A percentile compares a stretch with the other conserved stretches of the same genome.
Evolutionary conservation across 2,113 vertebrate species (phyloP).

Genomic region (Mionectes macconnelli): DNA sequence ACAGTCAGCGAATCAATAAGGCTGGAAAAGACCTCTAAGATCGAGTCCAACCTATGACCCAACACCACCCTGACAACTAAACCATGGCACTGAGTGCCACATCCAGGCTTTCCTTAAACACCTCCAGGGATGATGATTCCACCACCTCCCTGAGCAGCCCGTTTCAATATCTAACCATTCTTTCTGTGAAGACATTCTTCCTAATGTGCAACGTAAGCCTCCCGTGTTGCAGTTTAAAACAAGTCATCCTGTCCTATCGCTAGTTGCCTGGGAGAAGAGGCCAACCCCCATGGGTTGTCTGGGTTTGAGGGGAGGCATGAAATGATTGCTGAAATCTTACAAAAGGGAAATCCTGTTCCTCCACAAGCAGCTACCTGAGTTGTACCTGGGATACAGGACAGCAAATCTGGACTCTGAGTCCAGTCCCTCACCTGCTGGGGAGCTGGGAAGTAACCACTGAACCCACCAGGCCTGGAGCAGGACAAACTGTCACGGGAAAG

Average conservation of each 20-base stretch:
- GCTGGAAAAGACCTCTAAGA: not conserved
- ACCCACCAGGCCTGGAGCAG: rapidly evolving
- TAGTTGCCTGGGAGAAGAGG: not conserved
- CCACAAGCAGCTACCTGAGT: no score
- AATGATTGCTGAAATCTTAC: not conserved
- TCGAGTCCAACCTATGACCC: not conserved
- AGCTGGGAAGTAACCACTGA: not conserved
- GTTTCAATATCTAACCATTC: not conserved
- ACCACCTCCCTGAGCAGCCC: not conserved
- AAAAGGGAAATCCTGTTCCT: not conserved
- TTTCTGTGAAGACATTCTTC: not conserved
- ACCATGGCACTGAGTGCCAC: not conserved
- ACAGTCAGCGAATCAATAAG: not conserved
- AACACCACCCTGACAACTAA: not conserved
- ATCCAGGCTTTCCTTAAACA: not conserved
- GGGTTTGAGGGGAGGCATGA: not conserved
- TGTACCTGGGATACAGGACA: no score
- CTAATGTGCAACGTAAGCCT: not conserved
- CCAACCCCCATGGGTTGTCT: not conserved
- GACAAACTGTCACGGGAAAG: rapidly evolving
- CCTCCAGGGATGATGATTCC: not conserved
- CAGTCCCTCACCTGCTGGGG: not conserved
- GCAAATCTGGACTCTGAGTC: rapidly evolving
- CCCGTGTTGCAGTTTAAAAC: not conserved
- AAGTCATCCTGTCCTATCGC: not conserved